These are phyloP conservation scores for Herpetotheres cachinnans DNA, from an alignment of 2,113 vertebrate species.

Conservation along the genomic window DNA sequence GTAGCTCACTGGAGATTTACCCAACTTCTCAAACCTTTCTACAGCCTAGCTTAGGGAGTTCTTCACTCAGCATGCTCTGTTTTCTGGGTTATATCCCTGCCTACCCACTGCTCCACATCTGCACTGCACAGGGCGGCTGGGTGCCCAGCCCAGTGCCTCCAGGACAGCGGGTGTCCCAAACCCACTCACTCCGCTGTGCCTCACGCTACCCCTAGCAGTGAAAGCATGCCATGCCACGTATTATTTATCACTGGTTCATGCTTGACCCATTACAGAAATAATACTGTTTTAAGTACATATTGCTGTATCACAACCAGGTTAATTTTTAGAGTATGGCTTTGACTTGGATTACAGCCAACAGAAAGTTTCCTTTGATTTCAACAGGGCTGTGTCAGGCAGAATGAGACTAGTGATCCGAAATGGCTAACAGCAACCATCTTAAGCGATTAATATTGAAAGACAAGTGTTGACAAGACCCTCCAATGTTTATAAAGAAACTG, in stretches of 20 bases:
- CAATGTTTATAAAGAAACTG: background rate
- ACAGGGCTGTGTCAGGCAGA: background rate
- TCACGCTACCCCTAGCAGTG: background rate
- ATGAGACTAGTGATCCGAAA: background rate
- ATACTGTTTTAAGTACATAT: background rate
- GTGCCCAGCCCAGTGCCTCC: background rate
- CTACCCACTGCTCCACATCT: background rate
- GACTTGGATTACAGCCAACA: background rate
- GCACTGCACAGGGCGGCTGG: background rate
- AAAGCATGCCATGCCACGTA: background rate
- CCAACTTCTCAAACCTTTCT: background rate
- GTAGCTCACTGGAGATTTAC: background rate
- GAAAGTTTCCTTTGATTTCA: background rate
- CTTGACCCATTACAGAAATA: background rate
- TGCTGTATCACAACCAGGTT: background rate
- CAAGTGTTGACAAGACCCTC: background rate
- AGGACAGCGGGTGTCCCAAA: background rate
- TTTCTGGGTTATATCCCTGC: background rate
- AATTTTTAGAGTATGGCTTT: background rate
- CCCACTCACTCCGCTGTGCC: fast-evolving
- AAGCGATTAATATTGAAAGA: background rate
- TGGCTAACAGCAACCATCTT: background rate
- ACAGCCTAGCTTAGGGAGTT: background rate
- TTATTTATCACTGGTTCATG: background rate
- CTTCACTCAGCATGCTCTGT: background rate